Evolutionary conservation across 2,797 vertebrate species (phyloP), one percentile per base, ranked within the genome.

Genomic region (Cercopithecus petaurista): DNA sequence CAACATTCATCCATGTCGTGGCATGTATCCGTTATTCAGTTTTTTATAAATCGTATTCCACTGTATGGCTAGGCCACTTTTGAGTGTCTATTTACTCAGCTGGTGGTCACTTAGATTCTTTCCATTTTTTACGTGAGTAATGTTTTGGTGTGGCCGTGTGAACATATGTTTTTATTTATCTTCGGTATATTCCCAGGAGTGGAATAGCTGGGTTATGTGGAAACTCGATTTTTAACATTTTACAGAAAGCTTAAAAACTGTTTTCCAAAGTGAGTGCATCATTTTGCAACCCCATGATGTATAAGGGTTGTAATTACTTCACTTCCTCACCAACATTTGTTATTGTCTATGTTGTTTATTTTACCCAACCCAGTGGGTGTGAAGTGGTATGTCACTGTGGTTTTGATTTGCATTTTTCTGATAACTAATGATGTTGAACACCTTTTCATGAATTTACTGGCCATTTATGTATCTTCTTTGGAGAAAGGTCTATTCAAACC

Each of bases 331-430:
- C 1, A 2, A 7, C 59, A 7, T 28, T 3, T 30, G 1, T 19
- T 30, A 26, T 4, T 46, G 2, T 6, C 89, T 7, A 0, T 17
- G 14, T 26, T 36, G 52, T 55, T 52, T 12, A n/a, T 50, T 33
- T 30, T 4, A 30, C 33, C 26, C 26, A 2, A 33, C n/a, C 4
- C 26, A 0, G 24, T 21, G 11, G 14, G 24, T 41, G 39, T 9
- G 36, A 43, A 8, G 8, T 2, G 12, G 24, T 3, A 13, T 0
- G 19, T 8, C 59, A 13, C 0, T 24, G 2, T 2, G 36, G 21
- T 19, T 67, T 48, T 24, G 52, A 28, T 52, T 52, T n/a, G 36
- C 30, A 19, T 33, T 50, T 77, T 73, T 15, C 36, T 22, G 0
- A 70, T 24, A 50, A 36, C 41, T 46, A 17, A 75, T 75, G 39